A percentile compares a stretch with the other conserved stretches of the same genome.
These are phyloP conservation scores for Cuculus canorus DNA, from an alignment of 2,797 vertebrate genomes.

Conservation along the genomic window DNA sequence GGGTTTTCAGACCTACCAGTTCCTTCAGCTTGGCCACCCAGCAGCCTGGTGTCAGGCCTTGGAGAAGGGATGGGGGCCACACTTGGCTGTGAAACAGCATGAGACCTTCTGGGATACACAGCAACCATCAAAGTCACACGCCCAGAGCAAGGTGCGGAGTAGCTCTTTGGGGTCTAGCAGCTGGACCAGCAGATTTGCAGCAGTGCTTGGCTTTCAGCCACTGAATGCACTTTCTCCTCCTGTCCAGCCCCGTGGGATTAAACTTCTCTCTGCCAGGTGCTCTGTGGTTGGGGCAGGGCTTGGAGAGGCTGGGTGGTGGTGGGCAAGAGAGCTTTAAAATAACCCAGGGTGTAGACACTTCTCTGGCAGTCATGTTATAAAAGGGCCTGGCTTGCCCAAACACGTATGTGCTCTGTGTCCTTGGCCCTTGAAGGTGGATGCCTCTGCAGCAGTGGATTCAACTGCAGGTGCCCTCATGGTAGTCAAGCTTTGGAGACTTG, in stretches of 20 bases:
- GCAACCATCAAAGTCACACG: not conserved
- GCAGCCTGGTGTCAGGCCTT: fast-evolving
- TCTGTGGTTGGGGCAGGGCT: conserved; percentile 24
- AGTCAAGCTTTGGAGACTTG: not conserved
- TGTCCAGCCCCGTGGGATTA: conserved; percentile 20
- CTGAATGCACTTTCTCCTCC: not conserved
- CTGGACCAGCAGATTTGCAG: not conserved
- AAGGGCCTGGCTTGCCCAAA: conserved; percentile 26
- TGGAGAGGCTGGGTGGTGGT: not conserved
- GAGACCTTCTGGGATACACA: not conserved
- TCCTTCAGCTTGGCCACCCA: not conserved
- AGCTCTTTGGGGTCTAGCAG: not conserved
- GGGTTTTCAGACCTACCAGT: not conserved
- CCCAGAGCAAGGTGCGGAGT: not conserved
- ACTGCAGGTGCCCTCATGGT: not conserved
- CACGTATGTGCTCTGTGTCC: not conserved
- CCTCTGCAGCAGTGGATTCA: not conserved
- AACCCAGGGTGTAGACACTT: conserved; percentile 19
- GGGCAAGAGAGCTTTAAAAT: conserved; percentile 32
- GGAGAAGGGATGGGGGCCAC: not conserved
- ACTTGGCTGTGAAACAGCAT: not conserved
- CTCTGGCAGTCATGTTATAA: not conserved
- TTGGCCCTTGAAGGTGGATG: fast-evolving
- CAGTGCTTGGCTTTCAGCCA: not conserved
- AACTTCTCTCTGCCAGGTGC: conserved; percentile 31